A percentile compares a stretch with the other conserved stretches of the same genome.
These are phyloP conservation scores for Microchrysa polita DNA, from an alignment of 2,888 invertebrate species.

Conservation along the genomic window DNA sequence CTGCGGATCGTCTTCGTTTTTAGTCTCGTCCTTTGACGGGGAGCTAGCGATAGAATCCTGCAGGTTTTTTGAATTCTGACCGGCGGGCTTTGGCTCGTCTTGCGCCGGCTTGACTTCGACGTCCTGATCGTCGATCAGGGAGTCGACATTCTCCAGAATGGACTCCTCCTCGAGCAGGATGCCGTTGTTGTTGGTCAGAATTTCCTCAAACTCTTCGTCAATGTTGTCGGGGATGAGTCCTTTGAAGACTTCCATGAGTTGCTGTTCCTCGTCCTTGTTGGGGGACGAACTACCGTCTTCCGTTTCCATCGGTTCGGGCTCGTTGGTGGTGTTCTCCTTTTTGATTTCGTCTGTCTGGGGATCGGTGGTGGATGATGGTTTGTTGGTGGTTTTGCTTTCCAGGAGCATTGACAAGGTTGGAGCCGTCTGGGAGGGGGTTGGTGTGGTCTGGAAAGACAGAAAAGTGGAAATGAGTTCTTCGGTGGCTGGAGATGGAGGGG, in stretches of 20 bases:
- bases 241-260: slow-evolving; percentile 61
- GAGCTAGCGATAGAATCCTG: slow-evolving; percentile 40
- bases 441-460: slow-evolving; percentile 57
- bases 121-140: slow-evolving; percentile 53
- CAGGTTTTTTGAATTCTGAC: slow-evolving; percentile 48
- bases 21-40: slow-evolving; percentile 45
- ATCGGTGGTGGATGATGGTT: slow-evolving; percentile 34
- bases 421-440: slow-evolving; percentile 74
- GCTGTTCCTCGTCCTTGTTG: slow-evolving; percentile 60
- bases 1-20: slow-evolving; percentile 45
- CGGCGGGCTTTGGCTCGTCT: slow-evolving; percentile 31
- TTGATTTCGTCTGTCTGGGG: slow-evolving; percentile 14
- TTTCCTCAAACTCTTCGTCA: slow-evolving; percentile 60
- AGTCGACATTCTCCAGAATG: slow-evolving; percentile 59
- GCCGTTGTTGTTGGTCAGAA: slow-evolving; percentile 56
- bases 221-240: slow-evolving; percentile 61
- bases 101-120: slow-evolving; percentile 51
- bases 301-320: slow-evolving; percentile 54
- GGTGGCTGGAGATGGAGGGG: too few species aligned
- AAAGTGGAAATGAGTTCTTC: background rate
- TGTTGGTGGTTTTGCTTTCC: slow-evolving; percentile 66
- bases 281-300: slow-evolving; percentile 51
- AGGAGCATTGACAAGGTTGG: slow-evolving; percentile 80
- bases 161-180: slow-evolving; percentile 58
- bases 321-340: slow-evolving; percentile 14